A percentile compares a stretch with the other conserved stretches of the same genome.
Evolutionary conservation across 2,113 vertebrate genomes (phyloP).

Genomic region (Nyctibius bracteatus): DNA sequence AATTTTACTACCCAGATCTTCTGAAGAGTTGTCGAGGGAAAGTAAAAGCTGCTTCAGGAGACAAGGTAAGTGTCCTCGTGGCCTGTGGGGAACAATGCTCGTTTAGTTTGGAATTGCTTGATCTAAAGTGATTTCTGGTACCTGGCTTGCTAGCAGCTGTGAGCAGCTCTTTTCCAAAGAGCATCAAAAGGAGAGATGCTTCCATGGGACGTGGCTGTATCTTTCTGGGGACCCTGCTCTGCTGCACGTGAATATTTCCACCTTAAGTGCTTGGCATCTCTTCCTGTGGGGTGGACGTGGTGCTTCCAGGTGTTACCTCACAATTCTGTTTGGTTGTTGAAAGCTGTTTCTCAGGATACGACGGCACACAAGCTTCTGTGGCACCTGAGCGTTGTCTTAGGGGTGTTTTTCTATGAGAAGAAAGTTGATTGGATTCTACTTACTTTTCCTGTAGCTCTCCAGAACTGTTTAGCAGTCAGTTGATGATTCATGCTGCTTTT

Average conservation of each 20-base stretch:
- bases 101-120: not conserved
- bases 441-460: not conserved
- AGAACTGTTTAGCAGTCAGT: not conserved
- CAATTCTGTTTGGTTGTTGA: not conserved
- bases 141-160: not conserved
- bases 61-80: constrained; percentile 51
- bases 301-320: not conserved
- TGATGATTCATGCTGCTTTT: not conserved
- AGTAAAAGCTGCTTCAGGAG: constrained; percentile 50
- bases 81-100: rapidly evolving
- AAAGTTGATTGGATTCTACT: not conserved
- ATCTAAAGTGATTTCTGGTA: not conserved
- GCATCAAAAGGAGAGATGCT: not conserved
- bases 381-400: not conserved
- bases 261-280: not conserved
- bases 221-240: not conserved
- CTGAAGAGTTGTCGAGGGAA: constrained; percentile 69
- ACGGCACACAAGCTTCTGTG: too few relatives aligned
- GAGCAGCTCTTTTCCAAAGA: not conserved
- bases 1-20: constrained; percentile 89
- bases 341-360: not conserved
- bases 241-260: rapidly evolving
- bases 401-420: not conserved
- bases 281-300: too few relatives aligned
- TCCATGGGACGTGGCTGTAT: rapidly evolving